These are phyloP conservation scores for Melikaiella ostensackeni DNA, from an alignment of 2,888 invertebrate species.

Conservation along the genomic window DNA sequence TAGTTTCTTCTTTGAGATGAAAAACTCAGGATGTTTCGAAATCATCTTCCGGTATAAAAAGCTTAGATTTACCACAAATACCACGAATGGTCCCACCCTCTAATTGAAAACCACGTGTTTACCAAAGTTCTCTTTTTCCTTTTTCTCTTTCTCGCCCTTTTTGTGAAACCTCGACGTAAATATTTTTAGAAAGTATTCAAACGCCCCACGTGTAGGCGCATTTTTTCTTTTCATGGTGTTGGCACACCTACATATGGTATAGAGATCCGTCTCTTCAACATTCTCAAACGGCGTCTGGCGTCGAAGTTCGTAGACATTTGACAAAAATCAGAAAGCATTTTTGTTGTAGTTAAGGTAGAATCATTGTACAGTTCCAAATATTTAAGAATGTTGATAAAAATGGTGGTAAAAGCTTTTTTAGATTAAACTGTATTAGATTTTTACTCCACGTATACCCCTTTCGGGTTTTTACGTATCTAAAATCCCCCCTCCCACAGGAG, in stretches of 20 bases:
- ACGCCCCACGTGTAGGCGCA: conserved; percentile 59
- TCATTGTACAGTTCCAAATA: neutral
- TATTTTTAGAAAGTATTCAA: conserved; percentile 64
- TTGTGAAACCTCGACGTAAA: conserved; percentile 50
- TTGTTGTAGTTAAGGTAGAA: neutral
- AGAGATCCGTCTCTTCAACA: conserved; percentile 32
- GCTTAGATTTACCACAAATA: conserved; percentile 17
- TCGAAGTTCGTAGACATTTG: conserved; percentile 57
- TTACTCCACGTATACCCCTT: too few relatives aligned
- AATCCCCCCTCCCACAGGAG: too few relatives aligned
- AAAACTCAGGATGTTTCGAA: conserved; percentile 9
- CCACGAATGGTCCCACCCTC: conserved; percentile 9
- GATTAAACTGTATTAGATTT: too few relatives aligned
- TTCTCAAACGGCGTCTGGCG: conserved; percentile 60
- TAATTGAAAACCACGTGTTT: conserved; percentile 37
- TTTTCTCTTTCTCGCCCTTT: conserved; percentile 12
- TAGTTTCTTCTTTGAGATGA: too few relatives aligned
- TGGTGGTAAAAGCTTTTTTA: too few relatives aligned
- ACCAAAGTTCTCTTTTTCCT: neutral
- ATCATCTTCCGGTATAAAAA: conserved; percentile 23
- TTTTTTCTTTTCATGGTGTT: conserved; percentile 56
- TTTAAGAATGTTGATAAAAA: too few relatives aligned
- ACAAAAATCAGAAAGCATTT: neutral
- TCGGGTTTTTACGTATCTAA: too few relatives aligned
- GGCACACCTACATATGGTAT: conserved; percentile 48